Base-by-base conservation (phyloP, 2,888 invertebrate genomes). In the Drosophila dives region DNA sequence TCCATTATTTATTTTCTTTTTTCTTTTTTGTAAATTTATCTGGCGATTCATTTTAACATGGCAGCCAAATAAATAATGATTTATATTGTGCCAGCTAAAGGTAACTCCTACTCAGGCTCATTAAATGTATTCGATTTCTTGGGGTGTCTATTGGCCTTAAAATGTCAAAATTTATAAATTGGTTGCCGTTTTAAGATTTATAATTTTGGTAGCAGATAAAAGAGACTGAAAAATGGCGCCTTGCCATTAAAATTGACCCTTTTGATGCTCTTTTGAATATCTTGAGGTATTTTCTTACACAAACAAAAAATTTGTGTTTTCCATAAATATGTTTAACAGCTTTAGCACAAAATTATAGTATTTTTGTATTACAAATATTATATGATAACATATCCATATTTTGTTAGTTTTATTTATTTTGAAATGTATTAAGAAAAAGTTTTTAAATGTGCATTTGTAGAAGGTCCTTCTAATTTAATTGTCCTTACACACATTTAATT, bases 51-150 rank as follows among this genome's bases (percentile, higher is more conserved):
- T 80, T 88, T 87, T 80, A 84, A 83, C 87, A 83, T 75, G 79
- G 81, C 80, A 77, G 72, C 75, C 76, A 81, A 86, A 89, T 80
- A 89, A 87, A 89, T 87, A 90, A 90, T 89, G 90, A 91, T 91
- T 90, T 89, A 91, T 89, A 68, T 65, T 42, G 48, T 48, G 33
- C 51, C 42, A 55, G 55, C 58, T 36, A 55, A 75, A 78, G 79
- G 79, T 78, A 78, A 42, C 56, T 63, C 40, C 63, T 55, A 51
- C 51, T 45, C 50, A 54, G 64, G 70, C 81, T 86, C 86, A 86
- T 86, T 88, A 86, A 73, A 72, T 70, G 66, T 48, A 64, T 64
- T 56, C 64, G 66, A 68, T 75, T 80, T 75, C 56, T 69, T 75
- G 72, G 58, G 71, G 53, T 65, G 54, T 56, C 61, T 23, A 65